Evolutionary conservation across 2,113 vertebrate species (phyloP).

Genomic region (Cottus gobio): DNA sequence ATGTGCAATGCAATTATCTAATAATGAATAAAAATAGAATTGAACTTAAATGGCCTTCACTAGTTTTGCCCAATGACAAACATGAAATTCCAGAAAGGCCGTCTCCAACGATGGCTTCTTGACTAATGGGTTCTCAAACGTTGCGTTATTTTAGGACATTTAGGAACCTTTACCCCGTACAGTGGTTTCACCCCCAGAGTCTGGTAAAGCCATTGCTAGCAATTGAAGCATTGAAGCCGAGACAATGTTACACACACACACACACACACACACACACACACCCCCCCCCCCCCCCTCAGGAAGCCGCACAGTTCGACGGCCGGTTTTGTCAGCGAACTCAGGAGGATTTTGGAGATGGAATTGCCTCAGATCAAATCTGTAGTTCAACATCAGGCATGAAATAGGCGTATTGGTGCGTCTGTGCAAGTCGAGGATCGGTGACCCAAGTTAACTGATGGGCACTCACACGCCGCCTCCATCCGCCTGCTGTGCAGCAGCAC

Average conservation of each 20-base stretch:
- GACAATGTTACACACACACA: neutral
- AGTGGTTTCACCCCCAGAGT: constrained; percentile 6
- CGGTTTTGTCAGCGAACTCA: neutral
- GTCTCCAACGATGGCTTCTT: neutral
- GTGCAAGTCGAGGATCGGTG: constrained; percentile 32
- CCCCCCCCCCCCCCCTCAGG: no score
- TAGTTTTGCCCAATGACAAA: neutral
- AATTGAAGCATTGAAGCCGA: neutral
- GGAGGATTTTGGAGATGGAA: constrained; percentile 1
- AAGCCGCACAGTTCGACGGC: neutral
- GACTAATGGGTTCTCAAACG: neutral
- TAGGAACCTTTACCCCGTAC: neutral
- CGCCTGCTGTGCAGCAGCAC: constrained; percentile 41
- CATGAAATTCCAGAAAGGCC: neutral
- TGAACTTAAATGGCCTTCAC: neutral
- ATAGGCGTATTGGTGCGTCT: neutral
- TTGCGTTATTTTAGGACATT: constrained; percentile 12
- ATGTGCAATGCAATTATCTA: neutral
- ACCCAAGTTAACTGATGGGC: constrained; percentile 19
- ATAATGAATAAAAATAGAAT: constrained; percentile 2
- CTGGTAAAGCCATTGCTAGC: constrained; percentile 6
- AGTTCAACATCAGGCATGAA: neutral
- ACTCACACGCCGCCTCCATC: neutral
- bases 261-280: constrained; percentile 16
- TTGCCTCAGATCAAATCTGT: constrained; percentile 10